Percentiles rank a stretch among this genome's conserved stretches.
phyloP scores from a whole-genome alignment of 2,888 invertebrate species.

The Aelia acuminata region DNA sequence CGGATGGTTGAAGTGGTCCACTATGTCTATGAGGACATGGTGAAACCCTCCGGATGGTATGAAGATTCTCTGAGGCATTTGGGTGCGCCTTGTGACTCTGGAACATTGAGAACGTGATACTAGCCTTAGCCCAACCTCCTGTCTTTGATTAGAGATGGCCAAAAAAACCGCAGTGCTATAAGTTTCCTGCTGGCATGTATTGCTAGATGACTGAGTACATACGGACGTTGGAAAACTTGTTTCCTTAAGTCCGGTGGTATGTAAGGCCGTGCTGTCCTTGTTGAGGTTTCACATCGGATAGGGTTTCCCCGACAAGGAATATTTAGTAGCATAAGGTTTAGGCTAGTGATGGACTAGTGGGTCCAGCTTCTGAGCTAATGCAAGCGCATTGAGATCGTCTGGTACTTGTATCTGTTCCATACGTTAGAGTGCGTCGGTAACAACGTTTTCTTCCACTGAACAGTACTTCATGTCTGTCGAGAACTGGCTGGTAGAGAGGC shows the following conservation, averaged over 20 bases:
- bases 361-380: background rate
- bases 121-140: too few species aligned
- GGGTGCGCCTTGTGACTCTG: too few species aligned
- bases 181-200: background rate
- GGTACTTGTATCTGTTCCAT: background rate
- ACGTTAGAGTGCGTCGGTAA: background rate
- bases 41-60: too few species aligned
- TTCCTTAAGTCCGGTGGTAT: background rate
- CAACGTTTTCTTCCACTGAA: background rate
- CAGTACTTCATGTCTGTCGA: background rate
- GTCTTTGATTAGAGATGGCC: background rate
- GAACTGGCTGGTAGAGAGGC: too few species aligned
- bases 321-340: background rate
- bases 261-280: background rate
- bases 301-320: background rate
- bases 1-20: too few species aligned
- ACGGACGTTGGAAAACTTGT: background rate
- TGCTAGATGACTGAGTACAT: background rate
- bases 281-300: background rate
- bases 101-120: too few species aligned
- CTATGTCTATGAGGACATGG: too few species aligned
- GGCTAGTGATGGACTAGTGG: background rate
- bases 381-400: background rate
- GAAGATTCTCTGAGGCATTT: too few species aligned
- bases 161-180: background rate